These are phyloP conservation scores for Hemaris fuciformis DNA, from an alignment of 2,888 invertebrate species.

Conservation along the genomic window DNA sequence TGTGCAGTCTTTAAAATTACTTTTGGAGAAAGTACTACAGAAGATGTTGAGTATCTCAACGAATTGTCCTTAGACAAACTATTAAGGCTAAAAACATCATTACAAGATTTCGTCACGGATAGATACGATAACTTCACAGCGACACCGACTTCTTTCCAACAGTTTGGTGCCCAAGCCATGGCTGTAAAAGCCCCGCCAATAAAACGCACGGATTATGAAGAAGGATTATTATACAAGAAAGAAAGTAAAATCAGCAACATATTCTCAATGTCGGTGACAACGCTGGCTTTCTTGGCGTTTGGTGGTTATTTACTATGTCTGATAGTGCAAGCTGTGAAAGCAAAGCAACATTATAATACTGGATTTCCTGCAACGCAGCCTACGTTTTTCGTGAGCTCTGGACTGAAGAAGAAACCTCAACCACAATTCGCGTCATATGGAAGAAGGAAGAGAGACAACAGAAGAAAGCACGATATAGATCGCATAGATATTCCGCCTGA, in stretches of 20 bases:
- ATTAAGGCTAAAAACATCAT: conserved; percentile 80
- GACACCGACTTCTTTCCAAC: conserved; percentile 47
- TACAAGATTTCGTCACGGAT: conserved; percentile 53
- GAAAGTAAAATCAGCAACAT: conserved; percentile 86
- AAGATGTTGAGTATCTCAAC: conserved; percentile 80
- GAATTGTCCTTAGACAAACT: conserved; percentile 86
- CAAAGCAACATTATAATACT: conserved; percentile 74
- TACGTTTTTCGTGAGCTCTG: conserved; percentile 62
- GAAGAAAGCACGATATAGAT: conserved; percentile 38
- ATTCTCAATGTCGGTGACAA: conserved; percentile 89
- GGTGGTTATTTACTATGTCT: conserved; percentile 91
- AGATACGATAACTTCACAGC: conserved; percentile 52
- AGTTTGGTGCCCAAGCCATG: conserved; percentile 70
- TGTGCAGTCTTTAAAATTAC: conserved; percentile 31
- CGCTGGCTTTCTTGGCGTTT: conserved; percentile 90
- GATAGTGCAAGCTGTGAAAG: conserved; percentile 87
- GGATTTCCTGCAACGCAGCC: conserved; percentile 53
- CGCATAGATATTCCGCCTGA: conserved; percentile 63
- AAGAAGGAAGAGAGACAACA: conserved; percentile 48
- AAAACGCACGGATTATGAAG: conserved; percentile 73
- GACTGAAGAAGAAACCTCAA: conserved; percentile 71
- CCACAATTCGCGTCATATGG: conserved; percentile 65
- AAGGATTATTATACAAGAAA: conserved; percentile 67
- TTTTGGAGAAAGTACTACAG: conserved; percentile 45
- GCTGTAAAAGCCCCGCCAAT: conserved; percentile 59